Conservation (phyloP, 2,113 vertebrate species). For the Pavo muticus region DNA sequence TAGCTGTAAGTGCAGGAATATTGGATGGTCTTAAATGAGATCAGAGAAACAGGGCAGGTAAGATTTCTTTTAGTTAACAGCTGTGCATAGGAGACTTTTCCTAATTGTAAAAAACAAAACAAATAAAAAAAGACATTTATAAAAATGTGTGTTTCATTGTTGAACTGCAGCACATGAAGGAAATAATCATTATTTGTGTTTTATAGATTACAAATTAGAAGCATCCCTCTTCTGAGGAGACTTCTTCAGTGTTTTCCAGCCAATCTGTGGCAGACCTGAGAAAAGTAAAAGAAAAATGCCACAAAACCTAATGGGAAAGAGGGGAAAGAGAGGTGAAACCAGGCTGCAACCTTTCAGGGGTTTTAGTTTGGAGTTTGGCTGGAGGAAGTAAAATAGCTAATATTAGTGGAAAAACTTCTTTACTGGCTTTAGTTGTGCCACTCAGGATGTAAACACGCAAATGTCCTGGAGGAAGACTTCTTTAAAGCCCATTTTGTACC, state of each 20-base stretch:
- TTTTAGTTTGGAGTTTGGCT: neutral
- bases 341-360: accelerated
- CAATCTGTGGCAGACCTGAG: neutral
- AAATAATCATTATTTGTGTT: neutral
- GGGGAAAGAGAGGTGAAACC: neutral
- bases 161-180: neutral
- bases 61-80: neutral
- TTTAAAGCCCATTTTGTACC: neutral
- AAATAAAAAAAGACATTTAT: no score
- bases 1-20: neutral
- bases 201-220: neutral
- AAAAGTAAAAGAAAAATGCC: neutral
- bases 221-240: neutral
- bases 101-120: neutral
- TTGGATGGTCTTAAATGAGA: neutral
- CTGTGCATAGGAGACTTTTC: neutral
- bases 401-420: neutral
- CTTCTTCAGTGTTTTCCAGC: neutral
- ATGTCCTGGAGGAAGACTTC: neutral
- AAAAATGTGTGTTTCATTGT: neutral
- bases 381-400: neutral
- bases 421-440: neutral
- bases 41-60: neutral
- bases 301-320: neutral
- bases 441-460: neutral